Percentiles rank a stretch among this genome's conserved stretches.
Evolutionary conservation across 1,140 invertebrate genomes (phyloP).

Genomic region (Ganaspis sp.): DNA sequence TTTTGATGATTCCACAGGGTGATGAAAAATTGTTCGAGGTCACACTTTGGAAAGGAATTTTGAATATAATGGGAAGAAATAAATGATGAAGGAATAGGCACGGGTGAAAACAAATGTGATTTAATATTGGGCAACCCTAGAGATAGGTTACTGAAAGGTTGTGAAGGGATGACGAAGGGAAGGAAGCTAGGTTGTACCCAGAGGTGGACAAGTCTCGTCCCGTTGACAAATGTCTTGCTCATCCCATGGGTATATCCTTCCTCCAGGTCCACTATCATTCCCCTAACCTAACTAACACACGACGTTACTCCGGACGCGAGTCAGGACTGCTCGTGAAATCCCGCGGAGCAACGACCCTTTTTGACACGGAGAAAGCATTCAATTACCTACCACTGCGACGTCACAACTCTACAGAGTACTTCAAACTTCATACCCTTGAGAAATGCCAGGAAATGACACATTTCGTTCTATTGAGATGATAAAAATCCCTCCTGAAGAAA

Average conservation of each 20-base stretch:
- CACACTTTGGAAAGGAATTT: too few relatives aligned
- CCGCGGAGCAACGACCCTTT: constrained; percentile 60
- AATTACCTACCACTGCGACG: constrained; percentile 62
- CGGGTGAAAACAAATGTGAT: constrained; percentile 70
- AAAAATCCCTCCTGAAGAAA: not conserved
- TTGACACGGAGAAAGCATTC: constrained; percentile 65
- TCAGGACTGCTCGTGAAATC: constrained; percentile 57
- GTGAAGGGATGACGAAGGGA: constrained; percentile 68
- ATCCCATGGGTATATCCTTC: constrained; percentile 66
- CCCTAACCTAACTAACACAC: constrained; percentile 60
- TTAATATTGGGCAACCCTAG: constrained; percentile 67
- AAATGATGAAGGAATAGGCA: constrained; percentile 35
- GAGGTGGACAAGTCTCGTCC: constrained; percentile 70
- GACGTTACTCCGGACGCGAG: constrained; percentile 53
- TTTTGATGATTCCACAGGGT: too few relatives aligned
- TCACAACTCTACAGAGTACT: constrained; percentile 19
- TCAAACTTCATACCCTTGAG: constrained; percentile 30
- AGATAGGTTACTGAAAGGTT: constrained; percentile 64
- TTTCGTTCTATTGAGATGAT: constrained; percentile 26
- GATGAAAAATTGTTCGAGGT: too few relatives aligned
- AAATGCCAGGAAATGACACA: constrained; percentile 26
- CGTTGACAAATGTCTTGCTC: constrained; percentile 75
- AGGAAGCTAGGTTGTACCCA: constrained; percentile 38
- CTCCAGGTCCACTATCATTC: constrained; percentile 57
- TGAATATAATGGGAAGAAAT: too few relatives aligned